Evolutionary conservation across 2,888 invertebrate species (phyloP).

Genomic region (Diloba caeruleocephala): DNA sequence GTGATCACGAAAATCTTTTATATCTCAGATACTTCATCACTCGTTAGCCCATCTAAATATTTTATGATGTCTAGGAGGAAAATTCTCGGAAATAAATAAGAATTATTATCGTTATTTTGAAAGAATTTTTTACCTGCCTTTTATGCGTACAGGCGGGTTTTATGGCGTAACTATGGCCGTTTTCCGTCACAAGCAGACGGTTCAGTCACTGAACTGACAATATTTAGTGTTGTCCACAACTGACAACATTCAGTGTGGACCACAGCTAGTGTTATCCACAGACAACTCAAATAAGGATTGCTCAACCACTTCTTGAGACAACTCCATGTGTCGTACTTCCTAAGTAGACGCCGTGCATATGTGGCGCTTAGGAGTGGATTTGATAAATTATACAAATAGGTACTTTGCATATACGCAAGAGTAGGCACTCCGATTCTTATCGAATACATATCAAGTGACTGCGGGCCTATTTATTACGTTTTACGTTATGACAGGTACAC

Average conservation of each 20-base stretch:
- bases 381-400: slow-evolving; percentile 59
- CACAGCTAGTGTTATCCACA: slow-evolving; percentile 16
- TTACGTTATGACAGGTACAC: slow-evolving; percentile 28
- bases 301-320: slow-evolving; percentile 65
- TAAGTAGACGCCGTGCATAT: slow-evolving; percentile 64
- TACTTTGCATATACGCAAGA: slow-evolving; percentile 30
- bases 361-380: slow-evolving; percentile 66
- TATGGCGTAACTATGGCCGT: slow-evolving; percentile 58
- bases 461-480: slow-evolving; percentile 29
- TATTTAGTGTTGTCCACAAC: no score
- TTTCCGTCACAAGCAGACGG: slow-evolving; percentile 53
- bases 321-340: slow-evolving; percentile 62
- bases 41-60: slow-evolving; percentile 30
- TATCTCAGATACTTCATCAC: slow-evolving; percentile 36
- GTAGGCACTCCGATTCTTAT: slow-evolving; percentile 36
- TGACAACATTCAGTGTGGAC: no score
- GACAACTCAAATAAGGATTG: slow-evolving; percentile 52
- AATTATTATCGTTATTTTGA: slow-evolving; percentile 22
- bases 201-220: slow-evolving; percentile 56
- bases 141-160: slow-evolving; percentile 47
- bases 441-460: slow-evolving; percentile 27
- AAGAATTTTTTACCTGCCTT: slow-evolving; percentile 12
- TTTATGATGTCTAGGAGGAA: slow-evolving; percentile 41
- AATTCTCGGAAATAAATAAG: slow-evolving; percentile 26
- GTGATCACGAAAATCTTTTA: slow-evolving; percentile 38